Evolutionary conservation across 2,888 invertebrate species (phyloP), one percentile per base, ranked within the genome.

Genomic region (Cosmia pyralina): DNA sequence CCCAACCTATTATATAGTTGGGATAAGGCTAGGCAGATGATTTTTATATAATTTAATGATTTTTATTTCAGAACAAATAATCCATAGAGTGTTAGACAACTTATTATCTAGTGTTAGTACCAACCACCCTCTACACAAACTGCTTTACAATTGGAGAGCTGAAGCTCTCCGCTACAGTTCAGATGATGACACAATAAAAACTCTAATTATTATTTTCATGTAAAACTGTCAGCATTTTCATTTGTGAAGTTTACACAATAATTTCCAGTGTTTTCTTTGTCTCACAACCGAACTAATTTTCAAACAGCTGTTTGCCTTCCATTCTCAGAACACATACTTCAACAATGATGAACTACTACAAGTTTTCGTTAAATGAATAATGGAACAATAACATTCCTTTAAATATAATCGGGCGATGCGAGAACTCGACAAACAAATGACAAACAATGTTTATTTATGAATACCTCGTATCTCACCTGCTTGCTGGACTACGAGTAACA

Each of bases 361-460:
- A 52, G 55, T 60, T 65, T 79, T 74, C 41, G 17, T 69, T 13
- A 22, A 53, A 65, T 83, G 75, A 81, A 53, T 81, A 80, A 79
- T 10, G 6, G 4, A 74, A 81, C 74, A 83, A 69, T 66, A 55
- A 50, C 67, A 81, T 83, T 81, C 80, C 64, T 57, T 11, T 19
- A 77, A 50, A 81, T 74, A 19, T 48, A 28, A 63, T 78, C 73
- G 15, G 17, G 17, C 22, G 63, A 17, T 74, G 64, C 67, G 48
- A 65, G 79, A 83, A 83, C 38, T 64, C 28, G 53, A 71, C 58
- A 75, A 65, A 79, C 65, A 66, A 44, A 1, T 13, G 60, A 70
- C 58, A 62, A 57, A 71, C 59, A 63, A 73, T 77, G 77, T 71
- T 50, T 83, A 83, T 80, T 75, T 76, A 83, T 76, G 52, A 67